These are phyloP conservation scores for Chiroxiphia lanceolata DNA, from an alignment of 2,797 vertebrate genomes.

Conservation along the genomic window DNA sequence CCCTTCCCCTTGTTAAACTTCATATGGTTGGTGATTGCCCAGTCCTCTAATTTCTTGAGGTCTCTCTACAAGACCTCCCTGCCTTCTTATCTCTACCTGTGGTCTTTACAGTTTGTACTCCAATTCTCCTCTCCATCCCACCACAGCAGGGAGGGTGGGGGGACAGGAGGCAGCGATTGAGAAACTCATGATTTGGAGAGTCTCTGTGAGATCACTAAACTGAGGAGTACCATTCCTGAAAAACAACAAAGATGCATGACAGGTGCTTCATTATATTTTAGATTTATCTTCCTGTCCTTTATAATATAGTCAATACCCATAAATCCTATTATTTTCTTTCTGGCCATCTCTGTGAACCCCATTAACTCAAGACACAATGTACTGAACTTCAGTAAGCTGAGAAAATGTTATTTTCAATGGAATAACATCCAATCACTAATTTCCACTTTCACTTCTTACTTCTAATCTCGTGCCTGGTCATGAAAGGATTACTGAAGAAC, in stretches of 20 bases:
- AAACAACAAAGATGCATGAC: not conserved
- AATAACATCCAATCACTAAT: not conserved
- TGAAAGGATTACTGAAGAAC: not conserved
- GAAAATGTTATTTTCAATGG: not conserved
- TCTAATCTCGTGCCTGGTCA: not conserved
- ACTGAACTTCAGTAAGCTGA: not conserved
- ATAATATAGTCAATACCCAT: not conserved
- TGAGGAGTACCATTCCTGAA: not conserved
- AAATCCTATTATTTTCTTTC: not conserved
- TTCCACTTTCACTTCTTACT: not conserved
- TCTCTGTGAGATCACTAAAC: not conserved
- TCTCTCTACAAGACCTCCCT: not conserved
- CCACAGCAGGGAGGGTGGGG: not conserved
- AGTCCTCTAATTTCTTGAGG: not conserved
- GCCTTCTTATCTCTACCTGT: not conserved
- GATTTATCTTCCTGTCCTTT: not conserved
- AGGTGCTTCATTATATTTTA: not conserved
- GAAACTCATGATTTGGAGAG: not conserved
- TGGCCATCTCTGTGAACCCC: not conserved
- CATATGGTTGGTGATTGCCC: not conserved
- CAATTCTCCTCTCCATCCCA: not conserved
- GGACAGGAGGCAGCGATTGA: not conserved
- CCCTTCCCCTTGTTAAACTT: not conserved
- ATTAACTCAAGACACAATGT: not conserved
- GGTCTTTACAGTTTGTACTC: not conserved